Evolutionary conservation across 2,797 vertebrate genomes (phyloP).

Genomic region (Macroramphosus scolopax): DNA sequence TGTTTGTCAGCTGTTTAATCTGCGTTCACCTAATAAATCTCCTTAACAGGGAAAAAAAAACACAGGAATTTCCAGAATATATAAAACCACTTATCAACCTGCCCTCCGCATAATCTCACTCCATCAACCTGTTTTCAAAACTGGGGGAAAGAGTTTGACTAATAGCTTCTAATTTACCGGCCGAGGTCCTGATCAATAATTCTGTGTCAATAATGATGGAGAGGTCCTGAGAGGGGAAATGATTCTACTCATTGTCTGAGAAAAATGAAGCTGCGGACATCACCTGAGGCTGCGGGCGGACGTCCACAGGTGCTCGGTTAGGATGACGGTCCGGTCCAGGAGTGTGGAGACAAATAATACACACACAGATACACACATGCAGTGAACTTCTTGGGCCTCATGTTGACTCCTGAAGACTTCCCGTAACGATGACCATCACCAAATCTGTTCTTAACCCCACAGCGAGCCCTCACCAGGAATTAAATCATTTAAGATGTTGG

Average conservation of each 20-base stretch:
- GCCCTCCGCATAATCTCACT: slow-evolving; percentile 35
- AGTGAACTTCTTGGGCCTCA: too few relatives aligned
- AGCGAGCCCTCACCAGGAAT: too few relatives aligned
- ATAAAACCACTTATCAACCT: slow-evolving; percentile 7
- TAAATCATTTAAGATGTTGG: too few relatives aligned
- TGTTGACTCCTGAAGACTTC: too few relatives aligned
- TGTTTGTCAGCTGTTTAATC: slow-evolving; percentile 57
- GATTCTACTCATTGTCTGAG: slow-evolving; percentile 74
- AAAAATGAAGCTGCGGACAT: slow-evolving; percentile 69
- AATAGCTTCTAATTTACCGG: slow-evolving; percentile 71
- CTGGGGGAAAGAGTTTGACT: slow-evolving; percentile 60
- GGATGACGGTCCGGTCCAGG: slow-evolving; percentile 55
- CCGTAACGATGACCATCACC: too few relatives aligned
- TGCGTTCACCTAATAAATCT: slow-evolving; percentile 49
- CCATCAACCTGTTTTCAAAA: slow-evolving; percentile 53
- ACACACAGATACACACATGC: too few relatives aligned
- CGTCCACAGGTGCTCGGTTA: slow-evolving; percentile 66
- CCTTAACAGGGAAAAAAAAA: slow-evolving; percentile 18
- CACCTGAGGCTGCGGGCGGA: slow-evolving; percentile 49
- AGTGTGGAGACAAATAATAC: slow-evolving; percentile 49
- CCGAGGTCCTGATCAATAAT: slow-evolving; percentile 65
- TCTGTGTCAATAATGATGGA: slow-evolving; percentile 75
- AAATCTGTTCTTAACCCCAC: too few relatives aligned
- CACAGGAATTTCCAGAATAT: slow-evolving; percentile 4
- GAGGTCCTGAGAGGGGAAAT: slow-evolving; percentile 58